Evolutionary conservation across 2,113 vertebrate genomes (phyloP), one percentile per base, ranked within the genome.

Genomic region (Dipodomys spectabilis): DNA sequence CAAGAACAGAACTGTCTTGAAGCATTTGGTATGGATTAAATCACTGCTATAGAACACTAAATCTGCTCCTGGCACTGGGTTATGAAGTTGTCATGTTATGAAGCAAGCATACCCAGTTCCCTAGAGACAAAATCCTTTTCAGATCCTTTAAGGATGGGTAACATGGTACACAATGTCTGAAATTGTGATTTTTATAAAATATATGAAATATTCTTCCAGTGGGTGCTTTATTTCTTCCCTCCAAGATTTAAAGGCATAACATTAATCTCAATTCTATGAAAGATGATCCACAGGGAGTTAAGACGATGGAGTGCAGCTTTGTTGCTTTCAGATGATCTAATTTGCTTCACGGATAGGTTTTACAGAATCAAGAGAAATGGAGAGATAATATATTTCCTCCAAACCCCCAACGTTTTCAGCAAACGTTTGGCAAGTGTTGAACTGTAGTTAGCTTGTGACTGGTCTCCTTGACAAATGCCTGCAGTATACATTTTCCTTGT

Each of bases 211-310:
- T 19, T 91, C 53, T 90, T 95, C 84, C 75, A 67, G 88, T 72
- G 53, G 72, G 68, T 82, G 27, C n/a, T 74, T 32, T 22, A 45
- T 74, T 83, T 1, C 64, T 91, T 83, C 67, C 72, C 25, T 83
- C 75, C 35, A 39, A 82, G 81, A 80, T 82, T 85, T 82, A 78
- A 91, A 28, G 64, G 45, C 28, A 53, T 72, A 53, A 18, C 71
- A 82, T 97, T 90, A 71, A 93, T 94, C 94, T 95, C 87, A 78
- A 94, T 84, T 84, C 84, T 87, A 20, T 82, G 90, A 91, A 65
- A 94, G 69, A 23, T 77, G 74, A 49, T 90, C 84, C 67, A 20
- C 44, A 15, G 74, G 90, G 88, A 91, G 35, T 74, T 71, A 65
- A 68, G 62, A 92, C 96, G 93, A 91, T 67, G 28, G 13, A 89